Evolutionary conservation across 2,797 vertebrate genomes (phyloP).

Genomic region (Poecile montanus): DNA sequence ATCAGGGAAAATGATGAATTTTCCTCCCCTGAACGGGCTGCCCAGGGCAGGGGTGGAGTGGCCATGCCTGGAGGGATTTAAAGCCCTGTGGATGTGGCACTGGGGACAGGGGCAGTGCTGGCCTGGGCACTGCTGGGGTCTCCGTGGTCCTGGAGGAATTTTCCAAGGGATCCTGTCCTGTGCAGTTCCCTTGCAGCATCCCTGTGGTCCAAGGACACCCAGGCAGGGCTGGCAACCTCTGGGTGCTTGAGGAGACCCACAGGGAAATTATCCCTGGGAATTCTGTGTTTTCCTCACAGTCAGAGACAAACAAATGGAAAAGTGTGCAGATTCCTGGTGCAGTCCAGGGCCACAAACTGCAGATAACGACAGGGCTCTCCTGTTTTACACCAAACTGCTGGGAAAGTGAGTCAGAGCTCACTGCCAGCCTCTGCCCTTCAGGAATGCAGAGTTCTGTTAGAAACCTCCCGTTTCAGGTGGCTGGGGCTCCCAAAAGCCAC

Average conservation of each 20-base stretch:
- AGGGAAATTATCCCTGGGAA: accelerated
- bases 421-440: neutral
- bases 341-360: accelerated
- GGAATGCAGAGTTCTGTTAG: neutral
- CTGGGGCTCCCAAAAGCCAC: neutral
- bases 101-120: neutral
- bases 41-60: neutral
- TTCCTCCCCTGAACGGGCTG: neutral
- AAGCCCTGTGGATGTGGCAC: neutral
- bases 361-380: accelerated
- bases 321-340: accelerated
- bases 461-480: neutral
- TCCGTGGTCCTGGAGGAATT: accelerated
- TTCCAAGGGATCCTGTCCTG: neutral
- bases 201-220: neutral
- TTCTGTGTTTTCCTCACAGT: accelerated
- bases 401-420: accelerated
- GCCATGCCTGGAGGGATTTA: accelerated
- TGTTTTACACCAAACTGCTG: neutral
- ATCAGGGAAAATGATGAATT: no score
- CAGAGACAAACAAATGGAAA: neutral
- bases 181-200: neutral
- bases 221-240: accelerated
- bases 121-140: neutral
- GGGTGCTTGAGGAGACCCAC: accelerated